Evolutionary conservation across 64 coral and sea anemone species (phyloP).

Genomic region (Catalaphyllia jardinei): DNA sequence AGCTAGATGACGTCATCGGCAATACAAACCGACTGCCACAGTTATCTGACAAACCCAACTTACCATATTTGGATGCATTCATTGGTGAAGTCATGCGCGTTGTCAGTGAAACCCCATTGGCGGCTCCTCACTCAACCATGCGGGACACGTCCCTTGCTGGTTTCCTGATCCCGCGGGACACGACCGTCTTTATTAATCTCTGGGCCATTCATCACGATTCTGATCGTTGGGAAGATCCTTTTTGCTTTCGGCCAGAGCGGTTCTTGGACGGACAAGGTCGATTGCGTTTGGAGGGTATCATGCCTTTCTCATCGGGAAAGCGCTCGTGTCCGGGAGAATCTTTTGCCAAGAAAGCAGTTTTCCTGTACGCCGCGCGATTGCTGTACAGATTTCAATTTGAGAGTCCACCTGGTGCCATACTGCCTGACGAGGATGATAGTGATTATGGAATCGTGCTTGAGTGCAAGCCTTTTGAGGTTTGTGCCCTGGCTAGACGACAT

Average conservation of each 20-base stretch:
- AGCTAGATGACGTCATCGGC: constrained; percentile 55
- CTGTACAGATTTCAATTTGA: constrained; percentile 60
- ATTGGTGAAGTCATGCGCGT: constrained; percentile 64
- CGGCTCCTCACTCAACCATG: constrained; percentile 34
- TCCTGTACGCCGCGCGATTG: constrained; percentile 45
- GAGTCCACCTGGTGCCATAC: constrained; percentile 22
- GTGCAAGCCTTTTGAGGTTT: not conserved
- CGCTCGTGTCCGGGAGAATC: constrained; percentile 49
- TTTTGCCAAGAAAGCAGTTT: constrained; percentile 25
- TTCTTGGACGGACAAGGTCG: constrained; percentile 49
- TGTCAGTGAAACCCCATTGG: constrained; percentile 42
- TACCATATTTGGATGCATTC: constrained; percentile 74
- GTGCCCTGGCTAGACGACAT: not conserved
- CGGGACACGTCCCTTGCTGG: constrained; percentile 46
- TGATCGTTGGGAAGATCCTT: constrained; percentile 47
- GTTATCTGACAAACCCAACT: constrained; percentile 46
- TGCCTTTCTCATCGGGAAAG: constrained; percentile 50
- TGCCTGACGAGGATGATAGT: constrained; percentile 6
- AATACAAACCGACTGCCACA: constrained; percentile 12
- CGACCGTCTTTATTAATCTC: constrained; percentile 41
- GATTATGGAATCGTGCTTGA: constrained; percentile 13
- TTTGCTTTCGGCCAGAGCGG: constrained; percentile 48
- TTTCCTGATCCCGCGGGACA: constrained; percentile 52
- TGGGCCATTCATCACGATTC: constrained; percentile 68
- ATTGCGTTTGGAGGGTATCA: not conserved